Evolutionary conservation across 2,797 vertebrate species (phyloP).

Genomic region (Sebastes ruberrimus): DNA sequence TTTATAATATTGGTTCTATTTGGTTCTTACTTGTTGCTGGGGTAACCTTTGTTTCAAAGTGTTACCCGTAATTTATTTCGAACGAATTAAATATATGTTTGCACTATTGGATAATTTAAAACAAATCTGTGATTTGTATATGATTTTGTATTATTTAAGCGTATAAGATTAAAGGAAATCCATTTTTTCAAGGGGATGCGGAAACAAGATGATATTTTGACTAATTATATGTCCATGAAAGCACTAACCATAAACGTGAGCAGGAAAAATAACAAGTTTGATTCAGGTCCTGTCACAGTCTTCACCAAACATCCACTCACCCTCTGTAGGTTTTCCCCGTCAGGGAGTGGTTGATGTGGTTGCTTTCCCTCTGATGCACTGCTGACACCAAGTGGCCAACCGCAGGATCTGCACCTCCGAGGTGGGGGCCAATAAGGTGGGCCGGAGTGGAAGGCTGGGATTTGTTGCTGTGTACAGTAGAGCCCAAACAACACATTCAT

Average conservation of each 20-base stretch:
- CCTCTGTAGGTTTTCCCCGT: background rate
- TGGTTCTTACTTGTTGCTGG: too few relatives aligned
- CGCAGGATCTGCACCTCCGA: background rate
- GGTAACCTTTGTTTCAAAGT: too few relatives aligned
- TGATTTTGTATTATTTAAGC: background rate
- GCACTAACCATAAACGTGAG: background rate
- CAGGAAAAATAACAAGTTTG: background rate
- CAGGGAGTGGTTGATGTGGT: conserved; percentile 24
- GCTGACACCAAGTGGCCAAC: conserved; percentile 62
- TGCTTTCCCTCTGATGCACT: conserved; percentile 24
- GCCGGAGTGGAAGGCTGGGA: conserved; percentile 7
- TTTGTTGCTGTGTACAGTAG: conserved; percentile 38
- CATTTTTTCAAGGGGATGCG: background rate
- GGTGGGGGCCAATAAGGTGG: background rate
- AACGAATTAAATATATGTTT: too few relatives aligned
- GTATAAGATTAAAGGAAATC: background rate
- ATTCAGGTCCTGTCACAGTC: too few relatives aligned
- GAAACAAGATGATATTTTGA: background rate
- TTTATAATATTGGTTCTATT: too few relatives aligned
- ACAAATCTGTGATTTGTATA: background rate
- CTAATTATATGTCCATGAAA: background rate
- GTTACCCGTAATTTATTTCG: too few relatives aligned
- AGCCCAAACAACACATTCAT: conserved; percentile 70
- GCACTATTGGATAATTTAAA: too few relatives aligned
- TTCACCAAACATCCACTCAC: background rate